Conservation (phyloP, 2,113 vertebrate genomes). For the Cololabis saira region DNA sequence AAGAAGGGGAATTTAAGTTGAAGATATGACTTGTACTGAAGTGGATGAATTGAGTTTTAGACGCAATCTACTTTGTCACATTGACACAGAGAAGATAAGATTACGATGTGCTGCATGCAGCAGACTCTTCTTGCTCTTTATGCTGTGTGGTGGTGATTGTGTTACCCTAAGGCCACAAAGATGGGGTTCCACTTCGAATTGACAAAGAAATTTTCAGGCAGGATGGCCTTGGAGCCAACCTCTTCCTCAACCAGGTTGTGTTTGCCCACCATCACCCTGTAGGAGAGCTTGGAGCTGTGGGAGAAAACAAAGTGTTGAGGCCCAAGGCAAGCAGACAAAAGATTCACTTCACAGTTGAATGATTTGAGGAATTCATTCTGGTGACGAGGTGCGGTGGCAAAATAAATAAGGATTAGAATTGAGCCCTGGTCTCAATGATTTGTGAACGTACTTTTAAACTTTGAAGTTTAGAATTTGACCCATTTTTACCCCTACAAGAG, state of each 20-base stretch:
- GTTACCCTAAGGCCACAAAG: slow-evolving; percentile 80
- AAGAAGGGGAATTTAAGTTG: slow-evolving; percentile 7
- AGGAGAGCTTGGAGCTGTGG: slow-evolving; percentile 78
- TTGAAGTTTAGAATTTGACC: not conserved
- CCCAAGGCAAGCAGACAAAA: slow-evolving; percentile 9
- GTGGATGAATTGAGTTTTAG: slow-evolving; percentile 20
- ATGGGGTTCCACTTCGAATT: slow-evolving; percentile 87
- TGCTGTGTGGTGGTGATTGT: not conserved
- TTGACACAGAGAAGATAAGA: slow-evolving; percentile 10
- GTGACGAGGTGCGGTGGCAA: slow-evolving; percentile 3
- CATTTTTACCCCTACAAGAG: not conserved
- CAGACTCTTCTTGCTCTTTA: slow-evolving; percentile 1
- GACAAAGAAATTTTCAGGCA: slow-evolving; percentile 85
- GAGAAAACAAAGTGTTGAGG: slow-evolving; percentile 26
- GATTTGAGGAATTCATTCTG: slow-evolving; percentile 11
- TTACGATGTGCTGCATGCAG: slow-evolving; percentile 21
- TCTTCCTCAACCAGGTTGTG: slow-evolving; percentile 81
- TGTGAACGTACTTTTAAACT: not conserved
- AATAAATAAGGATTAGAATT: slow-evolving; percentile 5
- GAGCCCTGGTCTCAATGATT: not conserved
- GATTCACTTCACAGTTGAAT: slow-evolving; percentile 11
- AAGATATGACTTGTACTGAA: too few species aligned
- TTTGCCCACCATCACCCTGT: slow-evolving; percentile 91
- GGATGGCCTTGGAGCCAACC: slow-evolving; percentile 70
- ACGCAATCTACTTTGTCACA: slow-evolving; percentile 10